Base-by-base conservation (phyloP, 2,888 invertebrate species). In the Corbicula japonica region DNA sequence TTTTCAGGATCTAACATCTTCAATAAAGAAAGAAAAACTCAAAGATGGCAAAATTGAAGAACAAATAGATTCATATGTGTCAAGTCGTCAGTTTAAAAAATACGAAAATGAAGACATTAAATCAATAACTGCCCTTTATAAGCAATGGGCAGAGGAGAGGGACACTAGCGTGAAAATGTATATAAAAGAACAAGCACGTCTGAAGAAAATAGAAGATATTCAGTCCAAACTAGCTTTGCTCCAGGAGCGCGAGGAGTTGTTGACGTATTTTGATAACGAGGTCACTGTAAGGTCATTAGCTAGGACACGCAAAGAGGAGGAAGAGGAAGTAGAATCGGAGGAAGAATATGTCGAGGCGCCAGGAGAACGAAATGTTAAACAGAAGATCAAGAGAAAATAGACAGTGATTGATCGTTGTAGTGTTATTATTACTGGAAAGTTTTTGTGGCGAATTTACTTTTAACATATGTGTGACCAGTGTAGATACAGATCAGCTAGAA, bases 191-290 rank as follows among this genome's bases (percentile, higher is more conserved):
- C 83, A 78, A 63, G 65, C 66, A 46, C 75, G 61, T 41, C 30
- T 72, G 21, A 26, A 83, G 28, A 87, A 85, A 48, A 69, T 83
- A 38, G 76, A 77, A 46, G 88, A 86, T 68, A 87, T 91, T 35
- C 75, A 86, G 63, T 34, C 68, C 15, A 88, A 87, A 74, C 58
- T 91, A n/a, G 71, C 81, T 41, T 84, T 86, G 15, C 41, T 91
- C n/a, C 87, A 89, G 56, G 86, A 89, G 68, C 89, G 88, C 41
- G 91, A 92, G 74, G 91, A 92, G 63, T 54, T 90, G 41, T 68
- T 92, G 54, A 78, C 86, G 4, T 92, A 86, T 69, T 92, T 90
- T 82, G 91, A 91, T 34, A 63, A 86, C 50, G 56, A 85, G 54
- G 84, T 88, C 30, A 69, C 89, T 62, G 86, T 92, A 32, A 70